Base-by-base conservation (phyloP, 2,888 invertebrate species). In the Siphlonurus alternatus region DNA sequence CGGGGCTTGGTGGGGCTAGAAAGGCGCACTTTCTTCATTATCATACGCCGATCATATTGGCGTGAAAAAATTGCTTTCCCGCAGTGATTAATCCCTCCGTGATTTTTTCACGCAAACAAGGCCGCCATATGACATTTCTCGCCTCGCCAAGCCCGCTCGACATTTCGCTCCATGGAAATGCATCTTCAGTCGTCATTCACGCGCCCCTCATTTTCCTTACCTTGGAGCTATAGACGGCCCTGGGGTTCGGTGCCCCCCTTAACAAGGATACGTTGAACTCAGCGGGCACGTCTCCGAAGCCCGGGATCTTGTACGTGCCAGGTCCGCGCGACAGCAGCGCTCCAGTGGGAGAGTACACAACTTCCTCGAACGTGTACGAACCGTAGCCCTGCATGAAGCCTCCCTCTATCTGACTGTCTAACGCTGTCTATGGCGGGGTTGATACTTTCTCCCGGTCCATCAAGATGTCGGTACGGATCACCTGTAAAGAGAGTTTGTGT, bases 401-500 rank as follows among this genome's bases (percentile, higher is more conserved):
- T 1, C 97, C 97, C 77, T 97, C 97, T 19, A 97, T 87, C 79
- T 97, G 97, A 0, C 96, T n/a, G n/a, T n/a, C n/a, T n/a, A n/a
- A n/a, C 97, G 70, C 97, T 89, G 71, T 97, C 97, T 68, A 97
- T 93, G 1, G 96, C 95, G 2, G 97, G 97, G 76, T 97, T 97
- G 64, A 97, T 77, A 76, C 95, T 95, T 69, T 90, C 87, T 0
- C 96, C 96, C 69, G 81, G 77, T 97, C 97, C 96, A 97, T 96
- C 0, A 97, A 94, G 69, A 97, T 95, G 71, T 97, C 94, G 0
- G 91, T 88, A 71, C 88, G 81, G 53, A 93, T 75, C 1, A 95
- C 87, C 83, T 83, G n/a, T n/a, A n/a, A n/a, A n/a, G n/a, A n/a
- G n/a, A n/a, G n/a, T n/a, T n/a, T n/a, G n/a, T n/a, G n/a, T n/a